phyloP scores from a whole-genome alignment of 1,140 invertebrate species.

The Spodoptera litura region DNA sequence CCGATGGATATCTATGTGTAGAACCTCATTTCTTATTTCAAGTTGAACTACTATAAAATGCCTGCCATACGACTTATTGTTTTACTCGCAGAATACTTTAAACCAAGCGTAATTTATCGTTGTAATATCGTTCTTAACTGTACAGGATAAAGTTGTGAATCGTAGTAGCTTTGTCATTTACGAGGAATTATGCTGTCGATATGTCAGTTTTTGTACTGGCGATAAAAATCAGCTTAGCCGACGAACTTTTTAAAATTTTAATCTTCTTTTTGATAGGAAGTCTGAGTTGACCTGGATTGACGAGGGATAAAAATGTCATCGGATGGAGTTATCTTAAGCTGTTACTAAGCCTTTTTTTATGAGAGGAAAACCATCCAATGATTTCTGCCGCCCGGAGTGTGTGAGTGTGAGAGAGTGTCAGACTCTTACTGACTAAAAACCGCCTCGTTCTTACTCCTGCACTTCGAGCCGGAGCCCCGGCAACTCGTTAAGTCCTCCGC shows the following conservation, averaged over 20 bases:
- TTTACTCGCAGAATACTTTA: neutral
- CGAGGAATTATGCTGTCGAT: conserved; percentile 27
- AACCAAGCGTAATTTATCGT: conserved; percentile 2
- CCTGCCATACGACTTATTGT: neutral
- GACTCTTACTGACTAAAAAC: too few species aligned
- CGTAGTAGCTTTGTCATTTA: neutral
- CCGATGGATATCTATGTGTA: too few species aligned
- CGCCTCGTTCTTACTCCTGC: too few species aligned
- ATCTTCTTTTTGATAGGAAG: neutral
- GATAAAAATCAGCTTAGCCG: conserved; percentile 26
- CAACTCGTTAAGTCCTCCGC: too few species aligned
- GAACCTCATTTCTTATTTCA: too few species aligned
- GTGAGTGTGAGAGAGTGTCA: too few species aligned
- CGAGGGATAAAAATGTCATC: neutral
- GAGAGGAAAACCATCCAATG: too few species aligned
- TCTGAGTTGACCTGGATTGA: neutral
- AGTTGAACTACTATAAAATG: neutral
- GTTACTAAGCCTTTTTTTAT: too few species aligned
- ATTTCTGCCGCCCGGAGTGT: too few species aligned
- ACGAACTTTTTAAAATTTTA: neutral
- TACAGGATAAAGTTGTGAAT: conserved; percentile 5
- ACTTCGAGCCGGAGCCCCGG: too few species aligned
- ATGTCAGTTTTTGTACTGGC: conserved; percentile 30
- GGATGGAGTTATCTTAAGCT: too few species aligned
- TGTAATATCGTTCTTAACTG: conserved; percentile 11